Base-by-base conservation (phyloP, 1,140 invertebrate genomes). In the Drosophila nikananu region DNA sequence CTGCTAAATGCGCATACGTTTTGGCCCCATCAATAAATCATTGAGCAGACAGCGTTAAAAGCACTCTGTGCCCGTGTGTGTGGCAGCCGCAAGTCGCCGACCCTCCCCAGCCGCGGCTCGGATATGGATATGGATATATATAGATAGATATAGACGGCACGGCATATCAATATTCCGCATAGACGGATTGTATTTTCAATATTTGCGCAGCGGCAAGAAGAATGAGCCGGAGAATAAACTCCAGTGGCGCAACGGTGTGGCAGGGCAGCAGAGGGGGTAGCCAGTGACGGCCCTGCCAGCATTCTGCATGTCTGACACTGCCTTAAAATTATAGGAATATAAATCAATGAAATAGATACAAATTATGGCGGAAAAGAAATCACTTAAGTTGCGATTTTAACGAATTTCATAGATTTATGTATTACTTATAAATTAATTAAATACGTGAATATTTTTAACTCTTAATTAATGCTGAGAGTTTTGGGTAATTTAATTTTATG, bases 141-240 rank as follows among this genome's bases (percentile, higher is more conserved):
- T 77, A 46, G 60, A 66, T 71, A 63, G 67, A 80, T 71, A 80
- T 79, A 79, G 76, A 79, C 76, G 75, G 59, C 51, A 77, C 71
- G 71, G 80, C 81, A 90, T 89, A 90, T 89, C 86, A 89, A 89
- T 89, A 89, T 80, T 89, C 86, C 81, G 84, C 78, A 90, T 89
- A 87, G 84, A 89, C 84, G 78, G 84, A 87, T 87, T 87, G 86
- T 90, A 89, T 87, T 90, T 90, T 90, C 86, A 89, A 89, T 89
- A 89, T 89, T 89, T 90, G 86, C 86, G 86, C 86, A 84, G 78
- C 73, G 86, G 73, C 80, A 76, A 73, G 70, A 73, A 73, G 70
- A 73, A 72, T 73, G 54, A 72, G 67, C 35, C 41, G 44, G 42
- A 72, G 67, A 60, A 61, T 73, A 41, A 42, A 44, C 54, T 61